Evolutionary conservation across 1,140 invertebrate genomes (phyloP).

Genomic region (Pogonomyrmex californicus): DNA sequence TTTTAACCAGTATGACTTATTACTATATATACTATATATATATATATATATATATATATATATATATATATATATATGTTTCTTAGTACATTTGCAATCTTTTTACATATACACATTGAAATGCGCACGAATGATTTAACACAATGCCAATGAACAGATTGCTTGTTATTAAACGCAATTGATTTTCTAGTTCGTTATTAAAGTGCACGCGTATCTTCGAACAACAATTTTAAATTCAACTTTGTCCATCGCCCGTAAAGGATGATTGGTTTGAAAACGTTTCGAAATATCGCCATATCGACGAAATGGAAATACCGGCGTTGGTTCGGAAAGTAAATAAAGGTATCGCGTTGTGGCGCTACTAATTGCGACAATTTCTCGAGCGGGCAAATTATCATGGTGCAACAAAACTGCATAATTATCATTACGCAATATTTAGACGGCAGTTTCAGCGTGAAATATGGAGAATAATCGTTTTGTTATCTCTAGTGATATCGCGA

Average conservation of each 20-base stretch:
- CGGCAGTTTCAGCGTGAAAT: constrained; percentile 64
- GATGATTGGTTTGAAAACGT: constrained; percentile 48
- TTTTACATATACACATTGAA: constrained; percentile 4
- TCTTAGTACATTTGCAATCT: neutral
- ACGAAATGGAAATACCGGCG: constrained; percentile 31
- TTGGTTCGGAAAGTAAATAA: constrained; percentile 66
- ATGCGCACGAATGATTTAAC: constrained; percentile 17
- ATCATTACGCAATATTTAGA: constrained; percentile 69
- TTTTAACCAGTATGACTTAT: neutral
- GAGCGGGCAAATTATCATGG: constrained; percentile 68
- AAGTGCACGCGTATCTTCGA: constrained; percentile 38
- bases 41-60: too few relatives aligned
- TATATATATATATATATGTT: neutral
- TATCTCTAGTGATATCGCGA: constrained; percentile 64
- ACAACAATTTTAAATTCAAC: constrained; percentile 59
- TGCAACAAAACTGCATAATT: constrained; percentile 71
- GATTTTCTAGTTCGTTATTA: constrained; percentile 57
- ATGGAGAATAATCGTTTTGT: constrained; percentile 72
- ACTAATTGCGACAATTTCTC: constrained; percentile 74
- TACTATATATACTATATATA: too few relatives aligned
- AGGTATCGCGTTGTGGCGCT: constrained; percentile 47
- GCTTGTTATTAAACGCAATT: constrained; percentile 61
- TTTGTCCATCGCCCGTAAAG: constrained; percentile 33
- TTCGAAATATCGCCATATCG: constrained; percentile 41
- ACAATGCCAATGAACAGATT: constrained; percentile 31